Evolutionary conservation across 1,140 invertebrate species (phyloP).

Genomic region (Conus betulinus): DNA sequence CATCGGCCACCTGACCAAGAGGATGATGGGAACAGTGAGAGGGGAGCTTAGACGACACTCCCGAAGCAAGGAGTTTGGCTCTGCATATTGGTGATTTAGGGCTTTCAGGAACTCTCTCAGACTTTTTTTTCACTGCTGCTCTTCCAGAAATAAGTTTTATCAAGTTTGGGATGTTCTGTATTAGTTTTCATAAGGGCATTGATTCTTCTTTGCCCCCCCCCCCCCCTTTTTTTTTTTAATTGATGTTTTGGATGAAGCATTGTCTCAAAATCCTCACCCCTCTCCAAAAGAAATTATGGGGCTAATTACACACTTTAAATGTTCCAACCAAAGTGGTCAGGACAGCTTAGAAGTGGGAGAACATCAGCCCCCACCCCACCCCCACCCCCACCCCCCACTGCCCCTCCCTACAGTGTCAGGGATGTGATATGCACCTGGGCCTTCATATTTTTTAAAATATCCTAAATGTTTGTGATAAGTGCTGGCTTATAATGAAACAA

Average conservation of each 20-base stretch:
- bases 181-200: not conserved
- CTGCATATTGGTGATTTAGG: conserved; percentile 59
- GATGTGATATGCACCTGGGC: too few species aligned
- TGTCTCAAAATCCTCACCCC: too few species aligned
- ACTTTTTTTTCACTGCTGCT: not conserved
- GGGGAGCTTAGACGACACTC: conserved; percentile 52
- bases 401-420: too few species aligned
- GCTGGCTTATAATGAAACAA: too few species aligned
- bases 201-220: not conserved
- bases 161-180: not conserved
- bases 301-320: too few species aligned
- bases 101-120: not conserved
- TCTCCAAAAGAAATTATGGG: too few species aligned
- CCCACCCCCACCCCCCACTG: too few species aligned
- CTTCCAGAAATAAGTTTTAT: not conserved
- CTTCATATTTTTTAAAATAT: too few species aligned
- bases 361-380: too few species aligned
- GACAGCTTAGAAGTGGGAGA: too few species aligned
- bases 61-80: conserved; percentile 60
- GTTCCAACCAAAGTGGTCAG: too few species aligned
- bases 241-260: not conserved
- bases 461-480: too few species aligned
- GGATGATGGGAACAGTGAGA: conserved; percentile 63
- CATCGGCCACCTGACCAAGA: conserved; percentile 61
- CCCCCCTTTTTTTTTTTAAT: not conserved